Evolutionary conservation across 1,140 invertebrate species (phyloP).

Genomic region (Intoshia linei): DNA sequence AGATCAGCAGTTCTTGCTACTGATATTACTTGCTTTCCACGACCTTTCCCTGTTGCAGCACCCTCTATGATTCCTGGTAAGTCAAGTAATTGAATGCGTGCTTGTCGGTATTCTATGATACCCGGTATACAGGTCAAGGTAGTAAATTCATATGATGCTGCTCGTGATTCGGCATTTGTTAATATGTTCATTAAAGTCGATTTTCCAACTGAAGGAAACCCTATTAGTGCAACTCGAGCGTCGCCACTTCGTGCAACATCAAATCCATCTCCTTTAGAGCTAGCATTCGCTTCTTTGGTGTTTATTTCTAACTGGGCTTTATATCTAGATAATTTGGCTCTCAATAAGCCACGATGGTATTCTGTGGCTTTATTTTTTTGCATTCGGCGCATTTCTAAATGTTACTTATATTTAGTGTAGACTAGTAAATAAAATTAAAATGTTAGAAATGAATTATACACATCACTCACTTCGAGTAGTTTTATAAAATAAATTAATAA

Average conservation of each 20-base stretch:
- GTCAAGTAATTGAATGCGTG: conserved; percentile 85
- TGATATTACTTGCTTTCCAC: conserved; percentile 52
- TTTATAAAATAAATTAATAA: no score
- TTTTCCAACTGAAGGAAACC: conserved; percentile 51
- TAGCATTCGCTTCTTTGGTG: background rate
- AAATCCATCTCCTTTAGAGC: conserved; percentile 57
- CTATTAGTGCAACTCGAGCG: conserved; percentile 81
- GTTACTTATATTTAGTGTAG: no score
- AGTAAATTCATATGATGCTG: conserved; percentile 89
- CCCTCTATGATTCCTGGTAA: conserved; percentile 79
- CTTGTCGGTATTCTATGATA: conserved; percentile 81
- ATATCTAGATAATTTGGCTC: conserved; percentile 92
- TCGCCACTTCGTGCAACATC: conserved; percentile 97
- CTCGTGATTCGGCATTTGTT: conserved; percentile 40
- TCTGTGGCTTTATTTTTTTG: no score
- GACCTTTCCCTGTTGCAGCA: conserved; percentile 51
- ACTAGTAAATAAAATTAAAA: no score
- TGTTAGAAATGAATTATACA: no score
- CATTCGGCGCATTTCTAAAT: no score
- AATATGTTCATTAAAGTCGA: conserved; percentile 17
- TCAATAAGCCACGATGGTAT: conserved; percentile 81
- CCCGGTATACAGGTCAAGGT: conserved; percentile 95
- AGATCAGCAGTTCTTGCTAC: conserved; percentile 76
- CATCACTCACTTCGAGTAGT: no score
- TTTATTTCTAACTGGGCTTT: conserved; percentile 60